phyloP scores from a whole-genome alignment of 1,140 invertebrate genomes.

The Grapholita molesta region DNA sequence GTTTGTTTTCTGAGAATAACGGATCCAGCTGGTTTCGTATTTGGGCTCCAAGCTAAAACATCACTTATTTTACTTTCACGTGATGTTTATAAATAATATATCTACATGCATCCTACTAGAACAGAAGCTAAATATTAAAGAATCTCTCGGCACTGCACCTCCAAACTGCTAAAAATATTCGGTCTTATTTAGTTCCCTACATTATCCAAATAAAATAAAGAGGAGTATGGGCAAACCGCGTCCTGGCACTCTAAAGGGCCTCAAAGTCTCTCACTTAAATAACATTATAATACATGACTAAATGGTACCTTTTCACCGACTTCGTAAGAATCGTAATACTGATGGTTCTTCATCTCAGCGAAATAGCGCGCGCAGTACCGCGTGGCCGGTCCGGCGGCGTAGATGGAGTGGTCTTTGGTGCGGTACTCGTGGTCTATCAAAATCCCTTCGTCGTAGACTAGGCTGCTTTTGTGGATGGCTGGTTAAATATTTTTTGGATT shows the following conservation, averaged over 20 bases:
- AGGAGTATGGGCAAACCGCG: too few species aligned
- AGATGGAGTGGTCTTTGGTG: slow-evolving; percentile 84
- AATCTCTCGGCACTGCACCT: too few species aligned
- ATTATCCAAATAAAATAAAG: too few species aligned
- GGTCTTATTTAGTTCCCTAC: too few species aligned
- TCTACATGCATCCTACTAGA: too few species aligned
- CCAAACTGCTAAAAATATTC: too few species aligned
- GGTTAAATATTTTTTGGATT: slow-evolving; percentile 7
- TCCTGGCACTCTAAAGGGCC: too few species aligned
- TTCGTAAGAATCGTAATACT: slow-evolving; percentile 78
- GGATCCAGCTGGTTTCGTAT: slow-evolving; percentile 59
- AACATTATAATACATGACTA: too few species aligned
- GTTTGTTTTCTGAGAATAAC: slow-evolving; percentile 32
- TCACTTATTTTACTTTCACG: background rate
- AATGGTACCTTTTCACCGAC: slow-evolving; percentile 78
- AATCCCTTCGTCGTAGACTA: slow-evolving; percentile 83
- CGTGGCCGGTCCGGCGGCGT: slow-evolving; percentile 86
- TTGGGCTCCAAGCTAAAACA: slow-evolving; percentile 48
- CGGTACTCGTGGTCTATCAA: slow-evolving; percentile 83
- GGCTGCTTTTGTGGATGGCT: slow-evolving; percentile 82
- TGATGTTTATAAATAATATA: too few species aligned
- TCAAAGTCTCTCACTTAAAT: too few species aligned
- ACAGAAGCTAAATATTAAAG: too few species aligned
- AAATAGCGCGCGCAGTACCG: slow-evolving; percentile 79
- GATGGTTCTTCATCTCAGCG: slow-evolving; percentile 71